Percentiles rank a stretch among this genome's conserved stretches.
These are phyloP conservation scores for Stratiomys singularior DNA, from an alignment of 2,888 invertebrate species.

Conservation along the genomic window DNA sequence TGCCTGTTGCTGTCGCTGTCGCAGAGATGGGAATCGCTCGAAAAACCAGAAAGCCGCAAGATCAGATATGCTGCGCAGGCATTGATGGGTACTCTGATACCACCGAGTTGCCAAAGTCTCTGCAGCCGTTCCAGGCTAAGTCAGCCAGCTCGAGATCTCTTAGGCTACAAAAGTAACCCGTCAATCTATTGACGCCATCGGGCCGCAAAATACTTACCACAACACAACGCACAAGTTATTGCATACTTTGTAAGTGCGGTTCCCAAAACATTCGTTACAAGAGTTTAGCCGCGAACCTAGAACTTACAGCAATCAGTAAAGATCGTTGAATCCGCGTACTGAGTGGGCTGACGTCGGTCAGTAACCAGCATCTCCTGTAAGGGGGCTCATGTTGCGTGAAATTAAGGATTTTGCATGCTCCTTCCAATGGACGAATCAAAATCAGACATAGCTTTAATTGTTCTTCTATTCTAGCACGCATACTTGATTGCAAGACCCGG, in stretches of 20 bases:
- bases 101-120: slow-evolving; percentile 9
- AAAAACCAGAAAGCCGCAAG: slow-evolving; percentile 20
- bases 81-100: background rate
- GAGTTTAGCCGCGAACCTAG: background rate
- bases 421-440: too few relatives aligned
- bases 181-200: slow-evolving; percentile 38
- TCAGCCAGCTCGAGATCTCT: background rate
- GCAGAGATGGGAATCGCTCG: background rate
- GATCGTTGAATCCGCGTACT: slow-evolving; percentile 16
- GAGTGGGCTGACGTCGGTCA: slow-evolving; percentile 4
- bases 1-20: background rate
- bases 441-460: too few relatives aligned
- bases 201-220: slow-evolving; percentile 33
- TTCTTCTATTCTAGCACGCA: too few relatives aligned
- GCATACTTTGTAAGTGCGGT: slow-evolving; percentile 27
- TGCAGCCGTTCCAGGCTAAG: background rate
- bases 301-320: slow-evolving; percentile 8
- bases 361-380: background rate
- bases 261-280: background rate
- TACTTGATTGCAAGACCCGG: too few relatives aligned
- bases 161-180: slow-evolving; percentile 8
- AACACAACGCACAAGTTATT: slow-evolving; percentile 36
- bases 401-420: too few relatives aligned
- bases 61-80: slow-evolving; percentile 30
- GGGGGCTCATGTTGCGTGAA: background rate